These are phyloP conservation scores for Drosophila robusta DNA, from an alignment of 2,888 invertebrate species.

Conservation along the genomic window DNA sequence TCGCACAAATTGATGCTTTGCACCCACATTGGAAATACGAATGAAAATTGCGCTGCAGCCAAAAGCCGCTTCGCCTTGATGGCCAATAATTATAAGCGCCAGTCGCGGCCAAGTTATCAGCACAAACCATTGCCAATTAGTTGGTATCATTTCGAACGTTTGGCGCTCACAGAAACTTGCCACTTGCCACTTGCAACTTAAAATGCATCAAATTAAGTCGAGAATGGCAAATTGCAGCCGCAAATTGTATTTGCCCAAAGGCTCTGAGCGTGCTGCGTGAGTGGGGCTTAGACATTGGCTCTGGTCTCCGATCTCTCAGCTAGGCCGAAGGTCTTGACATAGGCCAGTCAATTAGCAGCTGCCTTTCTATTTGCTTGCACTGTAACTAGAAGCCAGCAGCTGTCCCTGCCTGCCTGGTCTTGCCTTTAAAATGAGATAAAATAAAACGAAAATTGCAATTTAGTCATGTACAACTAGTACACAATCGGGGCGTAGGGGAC, in stretches of 20 bases:
- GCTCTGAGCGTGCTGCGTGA: not conserved
- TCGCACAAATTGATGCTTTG: slow-evolving; percentile 57
- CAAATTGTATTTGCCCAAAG: slow-evolving; percentile 72
- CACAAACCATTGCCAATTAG: slow-evolving; percentile 63
- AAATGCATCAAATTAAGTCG: slow-evolving; percentile 63
- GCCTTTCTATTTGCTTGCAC: slow-evolving; percentile 65
- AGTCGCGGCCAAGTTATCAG: slow-evolving; percentile 60
- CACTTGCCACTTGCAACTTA: slow-evolving; percentile 50
- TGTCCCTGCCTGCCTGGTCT: slow-evolving; percentile 2
- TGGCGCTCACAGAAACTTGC: slow-evolving; percentile 32
- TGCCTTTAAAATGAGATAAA: slow-evolving; percentile 68
- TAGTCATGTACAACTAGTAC: slow-evolving; percentile 40
- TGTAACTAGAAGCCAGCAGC: slow-evolving; percentile 58
- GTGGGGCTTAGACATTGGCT: not conserved
- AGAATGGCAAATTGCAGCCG: slow-evolving; percentile 69
- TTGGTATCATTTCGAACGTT: slow-evolving; percentile 56
- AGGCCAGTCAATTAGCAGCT: slow-evolving; percentile 78
- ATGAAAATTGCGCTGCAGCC: slow-evolving; percentile 24
- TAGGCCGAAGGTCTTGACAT: slow-evolving; percentile 64
- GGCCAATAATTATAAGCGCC: slow-evolving; percentile 60
- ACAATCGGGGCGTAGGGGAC: not conserved
- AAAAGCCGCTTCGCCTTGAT: slow-evolving; percentile 43
- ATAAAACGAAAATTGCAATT: slow-evolving; percentile 77
- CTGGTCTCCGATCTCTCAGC: slow-evolving; percentile 16
- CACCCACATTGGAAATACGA: slow-evolving; percentile 40